phyloP scores from a whole-genome alignment of 2,113 vertebrate species.

The Sakesphorus luctuosus region DNA sequence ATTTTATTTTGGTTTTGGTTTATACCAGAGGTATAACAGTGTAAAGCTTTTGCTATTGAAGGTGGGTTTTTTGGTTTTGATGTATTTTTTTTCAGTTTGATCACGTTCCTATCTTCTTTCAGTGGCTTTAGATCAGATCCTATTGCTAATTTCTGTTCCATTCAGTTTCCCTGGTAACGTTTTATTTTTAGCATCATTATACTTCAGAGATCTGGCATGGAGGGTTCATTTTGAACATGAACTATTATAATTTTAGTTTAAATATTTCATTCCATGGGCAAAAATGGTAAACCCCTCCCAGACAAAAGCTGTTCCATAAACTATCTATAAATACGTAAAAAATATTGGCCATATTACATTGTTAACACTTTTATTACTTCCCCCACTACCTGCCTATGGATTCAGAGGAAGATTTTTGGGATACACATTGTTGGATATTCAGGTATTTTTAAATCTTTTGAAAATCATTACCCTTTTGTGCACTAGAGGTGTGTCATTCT shows the following conservation, averaged over 20 bases:
- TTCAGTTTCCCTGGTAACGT: conserved; percentile 54
- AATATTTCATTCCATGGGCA: background rate
- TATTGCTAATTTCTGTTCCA: conserved; percentile 36
- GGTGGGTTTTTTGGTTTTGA: background rate
- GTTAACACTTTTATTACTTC: background rate
- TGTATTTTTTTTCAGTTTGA: background rate
- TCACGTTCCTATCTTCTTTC: conserved; percentile 12
- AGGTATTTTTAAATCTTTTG: background rate
- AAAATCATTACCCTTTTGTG: background rate
- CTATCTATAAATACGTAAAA: background rate
- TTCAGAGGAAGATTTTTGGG: background rate
- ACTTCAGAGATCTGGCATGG: conserved; percentile 23
- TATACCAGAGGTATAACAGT: background rate
- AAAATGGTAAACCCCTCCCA: background rate
- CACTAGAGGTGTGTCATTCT: background rate
- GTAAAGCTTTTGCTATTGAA: background rate
- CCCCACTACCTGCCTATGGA: background rate
- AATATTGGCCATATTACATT: background rate
- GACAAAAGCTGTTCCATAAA: background rate
- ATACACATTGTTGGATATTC: background rate
- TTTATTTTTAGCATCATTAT: conserved; percentile 62
- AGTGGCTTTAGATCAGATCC: conserved; percentile 30
- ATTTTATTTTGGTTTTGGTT: background rate
- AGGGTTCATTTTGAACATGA: conserved; percentile 22
- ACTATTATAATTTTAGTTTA: background rate